phyloP scores from a whole-genome alignment of 2,888 invertebrate genomes.

The Macrosoma leucophasiata region DNA sequence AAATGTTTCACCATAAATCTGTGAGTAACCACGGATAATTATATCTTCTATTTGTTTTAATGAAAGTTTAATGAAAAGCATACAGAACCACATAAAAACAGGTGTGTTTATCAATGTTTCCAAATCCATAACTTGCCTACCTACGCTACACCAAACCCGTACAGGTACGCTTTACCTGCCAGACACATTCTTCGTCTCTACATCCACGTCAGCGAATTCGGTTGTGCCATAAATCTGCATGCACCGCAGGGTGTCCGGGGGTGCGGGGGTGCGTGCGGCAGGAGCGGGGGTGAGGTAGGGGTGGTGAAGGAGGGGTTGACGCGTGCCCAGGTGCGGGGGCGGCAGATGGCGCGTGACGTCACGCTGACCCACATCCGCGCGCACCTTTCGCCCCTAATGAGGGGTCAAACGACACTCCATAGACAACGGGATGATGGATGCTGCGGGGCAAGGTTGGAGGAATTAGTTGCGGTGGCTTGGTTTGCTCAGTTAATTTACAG shows the following conservation, averaged over 20 bases:
- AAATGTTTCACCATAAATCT: no score
- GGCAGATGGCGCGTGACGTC: conserved; percentile 53
- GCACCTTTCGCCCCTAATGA: conserved; percentile 11
- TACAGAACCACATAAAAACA: no score
- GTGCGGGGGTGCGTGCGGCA: conserved; percentile 17
- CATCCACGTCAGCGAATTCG: conserved; percentile 17
- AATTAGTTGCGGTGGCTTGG: no score
- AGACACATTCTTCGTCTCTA: conserved; percentile 10
- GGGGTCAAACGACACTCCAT: conserved; percentile 9
- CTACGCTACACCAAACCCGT: no score
- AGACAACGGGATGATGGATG: no score
- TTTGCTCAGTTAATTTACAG: conserved; percentile 15
- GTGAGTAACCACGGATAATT: no score
- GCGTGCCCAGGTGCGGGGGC: conserved; percentile 56
- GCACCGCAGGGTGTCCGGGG: conserved; percentile 28
- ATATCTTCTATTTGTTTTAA: no score
- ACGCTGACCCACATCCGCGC: conserved; percentile 48
- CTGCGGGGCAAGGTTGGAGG: conserved; percentile 25
- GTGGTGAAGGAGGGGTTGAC: conserved; percentile 18
- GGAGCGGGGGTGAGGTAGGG: conserved; percentile 16
- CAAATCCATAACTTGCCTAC: no score
- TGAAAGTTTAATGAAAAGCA: no score
- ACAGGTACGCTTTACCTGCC: conserved; percentile 4
- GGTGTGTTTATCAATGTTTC: no score
- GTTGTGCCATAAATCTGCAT: conserved; percentile 55